A percentile compares a stretch with the other conserved stretches of the same genome.
Evolutionary conservation across 2,113 vertebrate genomes (phyloP).

Genomic region (Corapipo altera): DNA sequence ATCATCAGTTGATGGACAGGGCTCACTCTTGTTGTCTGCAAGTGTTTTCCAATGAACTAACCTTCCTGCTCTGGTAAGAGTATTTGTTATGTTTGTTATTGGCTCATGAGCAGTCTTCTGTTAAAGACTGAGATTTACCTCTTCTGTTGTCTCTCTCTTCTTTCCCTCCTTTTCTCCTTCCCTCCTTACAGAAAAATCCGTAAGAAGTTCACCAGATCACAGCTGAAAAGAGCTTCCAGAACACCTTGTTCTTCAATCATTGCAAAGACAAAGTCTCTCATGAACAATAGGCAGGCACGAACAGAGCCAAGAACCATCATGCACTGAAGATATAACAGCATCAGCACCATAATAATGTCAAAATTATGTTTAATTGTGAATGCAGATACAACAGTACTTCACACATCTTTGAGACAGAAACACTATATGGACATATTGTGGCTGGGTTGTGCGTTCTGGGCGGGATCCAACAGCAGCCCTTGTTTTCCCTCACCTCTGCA

Average conservation of each 20-base stretch:
- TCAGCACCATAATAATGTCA: slow-evolving; percentile 11
- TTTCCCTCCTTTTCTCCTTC: slow-evolving; percentile 5
- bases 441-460: slow-evolving; percentile 2
- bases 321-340: slow-evolving; percentile 53
- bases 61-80: slow-evolving; percentile 15
- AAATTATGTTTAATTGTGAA: slow-evolving; percentile 19
- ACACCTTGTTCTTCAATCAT: slow-evolving; percentile 57
- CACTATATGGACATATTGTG: neutral
- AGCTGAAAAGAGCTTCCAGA: slow-evolving; percentile 73
- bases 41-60: neutral
- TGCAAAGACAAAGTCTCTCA: slow-evolving; percentile 47
- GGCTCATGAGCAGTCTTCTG: neutral
- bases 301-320: slow-evolving; percentile 35
- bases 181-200: slow-evolving; percentile 66
- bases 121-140: slow-evolving; percentile 27
- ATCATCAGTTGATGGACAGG: neutral
- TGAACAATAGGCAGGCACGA: slow-evolving; percentile 54
- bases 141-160: slow-evolving; percentile 31
- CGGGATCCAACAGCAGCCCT: slow-evolving; percentile 30
- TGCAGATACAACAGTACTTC: neutral
- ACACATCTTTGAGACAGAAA: neutral
- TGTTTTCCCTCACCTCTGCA: neutral
- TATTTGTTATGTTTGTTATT: slow-evolving; percentile 7
- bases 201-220: slow-evolving; percentile 66
- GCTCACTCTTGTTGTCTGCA: neutral